These are phyloP conservation scores for Pipistrellus nathusii DNA, from an alignment of 2,797 vertebrate species.

Conservation along the genomic window DNA sequence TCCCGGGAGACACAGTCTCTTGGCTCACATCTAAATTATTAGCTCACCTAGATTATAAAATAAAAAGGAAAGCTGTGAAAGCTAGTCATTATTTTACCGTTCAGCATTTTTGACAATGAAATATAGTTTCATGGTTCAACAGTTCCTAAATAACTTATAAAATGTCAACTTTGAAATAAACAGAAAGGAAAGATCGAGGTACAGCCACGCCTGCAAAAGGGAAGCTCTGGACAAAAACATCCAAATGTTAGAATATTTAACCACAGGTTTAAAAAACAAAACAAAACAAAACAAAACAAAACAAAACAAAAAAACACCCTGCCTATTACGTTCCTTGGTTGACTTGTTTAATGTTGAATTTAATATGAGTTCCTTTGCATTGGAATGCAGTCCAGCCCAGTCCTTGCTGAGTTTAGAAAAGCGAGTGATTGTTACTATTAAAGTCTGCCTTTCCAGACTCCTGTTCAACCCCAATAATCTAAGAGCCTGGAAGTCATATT, in stretches of 20 bases:
- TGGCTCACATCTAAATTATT: slow-evolving; percentile 86
- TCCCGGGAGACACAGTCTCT: slow-evolving; percentile 85
- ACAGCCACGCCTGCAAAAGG: slow-evolving; percentile 74
- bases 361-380: slow-evolving; percentile 64
- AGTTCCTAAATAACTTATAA: slow-evolving; percentile 84
- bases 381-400: slow-evolving; percentile 34
- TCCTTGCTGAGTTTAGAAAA: slow-evolving; percentile 66
- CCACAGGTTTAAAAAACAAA: not conserved
- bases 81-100: slow-evolving; percentile 85
- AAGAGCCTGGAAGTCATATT: slow-evolving; percentile 63
- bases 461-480: slow-evolving; percentile 74
- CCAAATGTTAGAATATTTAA: slow-evolving; percentile 78
- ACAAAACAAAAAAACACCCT: not conserved
- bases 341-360: slow-evolving; percentile 37
- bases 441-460: slow-evolving; percentile 72
- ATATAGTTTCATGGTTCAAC: slow-evolving; percentile 85
- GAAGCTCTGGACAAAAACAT: slow-evolving; percentile 65
- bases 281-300: not conserved
- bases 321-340: slow-evolving; percentile 53
- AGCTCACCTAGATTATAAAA: slow-evolving; percentile 86
- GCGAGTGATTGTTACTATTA: slow-evolving; percentile 73
- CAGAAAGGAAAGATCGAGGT: slow-evolving; percentile 66
- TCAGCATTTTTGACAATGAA: slow-evolving; percentile 86
- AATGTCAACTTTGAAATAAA: slow-evolving; percentile 83
- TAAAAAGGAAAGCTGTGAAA: slow-evolving; percentile 84